Evolutionary conservation across 2,888 invertebrate species (phyloP).

Genomic region (Xanthorhoe spadicearia): DNA sequence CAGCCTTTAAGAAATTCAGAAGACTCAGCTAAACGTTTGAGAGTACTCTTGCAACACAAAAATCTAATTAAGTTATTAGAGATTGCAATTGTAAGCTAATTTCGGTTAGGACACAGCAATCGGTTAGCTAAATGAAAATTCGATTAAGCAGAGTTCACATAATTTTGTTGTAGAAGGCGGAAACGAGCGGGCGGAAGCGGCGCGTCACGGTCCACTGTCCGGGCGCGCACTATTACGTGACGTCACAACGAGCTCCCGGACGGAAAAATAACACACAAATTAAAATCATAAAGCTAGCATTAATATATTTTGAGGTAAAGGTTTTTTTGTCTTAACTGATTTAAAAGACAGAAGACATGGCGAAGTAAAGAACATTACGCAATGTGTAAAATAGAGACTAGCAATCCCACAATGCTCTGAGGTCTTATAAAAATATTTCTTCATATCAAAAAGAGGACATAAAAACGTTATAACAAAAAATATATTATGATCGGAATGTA

Average conservation of each 20-base stretch:
- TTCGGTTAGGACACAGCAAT: slow-evolving; percentile 34
- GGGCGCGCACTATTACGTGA: slow-evolving; percentile 70
- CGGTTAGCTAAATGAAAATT: slow-evolving; percentile 66
- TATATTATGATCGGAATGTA: not conserved
- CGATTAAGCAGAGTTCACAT: slow-evolving; percentile 71
- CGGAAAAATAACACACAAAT: slow-evolving; percentile 40
- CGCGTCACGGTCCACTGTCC: slow-evolving; percentile 75
- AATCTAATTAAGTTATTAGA: not conserved
- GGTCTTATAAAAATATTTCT: not conserved
- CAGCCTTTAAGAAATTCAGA: not conserved
- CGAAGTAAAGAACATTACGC: slow-evolving; percentile 39
- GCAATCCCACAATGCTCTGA: slow-evolving; percentile 11
- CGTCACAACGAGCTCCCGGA: slow-evolving; percentile 63
- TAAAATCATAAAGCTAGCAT: slow-evolving; percentile 27
- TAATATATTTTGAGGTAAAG: too few species aligned
- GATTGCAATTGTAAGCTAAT: slow-evolving; percentile 17
- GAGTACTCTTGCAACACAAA: slow-evolving; percentile 9
- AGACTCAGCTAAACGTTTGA: not conserved
- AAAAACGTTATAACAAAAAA: not conserved
- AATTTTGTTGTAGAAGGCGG: slow-evolving; percentile 77
- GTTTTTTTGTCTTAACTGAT: too few species aligned
- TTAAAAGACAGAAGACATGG: slow-evolving; percentile 27
- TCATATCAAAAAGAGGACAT: not conserved
- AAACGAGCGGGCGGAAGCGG: slow-evolving; percentile 76
- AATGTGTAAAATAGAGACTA: slow-evolving; percentile 38